Base-by-base conservation (phyloP, 2,888 invertebrate species). In the Platerodrilus igneus region DNA sequence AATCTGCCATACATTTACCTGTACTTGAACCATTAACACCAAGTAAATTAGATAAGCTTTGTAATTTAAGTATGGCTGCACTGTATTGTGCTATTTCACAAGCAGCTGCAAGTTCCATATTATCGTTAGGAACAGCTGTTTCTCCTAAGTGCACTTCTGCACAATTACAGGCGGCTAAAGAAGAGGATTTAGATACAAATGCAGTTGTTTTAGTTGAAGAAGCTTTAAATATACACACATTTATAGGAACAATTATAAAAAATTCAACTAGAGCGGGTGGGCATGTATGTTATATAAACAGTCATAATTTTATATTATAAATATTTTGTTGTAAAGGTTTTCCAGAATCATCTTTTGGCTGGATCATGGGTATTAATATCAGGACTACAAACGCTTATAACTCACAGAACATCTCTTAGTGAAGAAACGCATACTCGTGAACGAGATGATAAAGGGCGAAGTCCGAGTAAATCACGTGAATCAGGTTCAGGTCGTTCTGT, bases 281-380 rank as follows among this genome's bases (percentile, higher is more conserved):
- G 47, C 86, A 85, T 67, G 88, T 88, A 71, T 79, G 80, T 74
- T 47, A 26, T 7, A 10, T 19, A 25, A 7, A 2, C 27, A 15
- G 8, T 27, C 8, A n/a, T n/a, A n/a, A n/a, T n/a, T n/a, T n/a
- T n/a, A n/a, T n/a, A n/a, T n/a, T n/a, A n/a, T n/a, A n/a, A n/a
- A n/a, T n/a, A n/a, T n/a, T n/a, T n/a, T n/a, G n/a, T n/a, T n/a
- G n/a, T 49, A 10, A 66, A 89, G 82, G 78, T 88, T 28, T 81
- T 88, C 56, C 92, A 93, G 70, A 94, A 94, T 69, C 85, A 92
- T 64, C 74, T 91, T 44, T 77, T 92, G 69, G 82, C 91, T 52
- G 91, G 90, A 5, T 82, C 86, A 1, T 93, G 93, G 92, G 75
- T 92, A 35, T 69, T 93, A 34, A 77, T 92, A 11, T 85, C 86